Evolutionary conservation across 2,888 invertebrate species (phyloP).

Genomic region (Sabatieria punctata): DNA sequence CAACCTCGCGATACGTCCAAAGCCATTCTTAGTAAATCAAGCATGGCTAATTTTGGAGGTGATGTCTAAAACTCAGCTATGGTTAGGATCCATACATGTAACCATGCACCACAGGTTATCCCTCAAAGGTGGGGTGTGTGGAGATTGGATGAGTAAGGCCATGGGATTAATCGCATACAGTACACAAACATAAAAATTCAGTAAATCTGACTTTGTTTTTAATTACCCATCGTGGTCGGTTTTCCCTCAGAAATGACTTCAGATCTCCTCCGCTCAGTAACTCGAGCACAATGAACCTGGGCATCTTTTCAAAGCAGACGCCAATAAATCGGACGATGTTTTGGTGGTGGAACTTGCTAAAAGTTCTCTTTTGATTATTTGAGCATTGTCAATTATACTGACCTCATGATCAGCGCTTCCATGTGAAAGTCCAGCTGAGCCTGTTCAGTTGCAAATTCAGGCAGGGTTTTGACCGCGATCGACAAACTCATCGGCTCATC

Average conservation of each 20-base stretch:
- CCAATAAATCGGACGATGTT: constrained; percentile 92
- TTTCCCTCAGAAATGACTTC: constrained; percentile 81
- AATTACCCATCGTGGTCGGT: constrained; percentile 60
- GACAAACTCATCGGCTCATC: constrained; percentile 63
- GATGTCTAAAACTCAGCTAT: too few relatives aligned
- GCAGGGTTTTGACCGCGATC: constrained; percentile 87
- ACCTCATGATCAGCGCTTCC: constrained; percentile 89
- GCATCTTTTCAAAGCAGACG: constrained; percentile 87
- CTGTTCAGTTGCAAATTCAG: constrained; percentile 63
- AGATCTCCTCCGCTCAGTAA: constrained; percentile 84
- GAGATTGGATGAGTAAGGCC: too few relatives aligned
- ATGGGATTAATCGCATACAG: too few relatives aligned
- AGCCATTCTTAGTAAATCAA: constrained; percentile 67
- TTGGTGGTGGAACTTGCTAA: constrained; percentile 77
- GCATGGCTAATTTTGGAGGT: constrained; percentile 63
- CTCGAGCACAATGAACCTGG: constrained; percentile 80
- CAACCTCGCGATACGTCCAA: constrained; percentile 85
- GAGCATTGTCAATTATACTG: background rate
- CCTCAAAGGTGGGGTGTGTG: too few relatives aligned
- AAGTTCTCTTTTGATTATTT: constrained; percentile 8
- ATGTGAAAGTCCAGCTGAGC: constrained; percentile 89
- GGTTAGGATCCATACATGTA: too few relatives aligned
- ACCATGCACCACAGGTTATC: too few relatives aligned
- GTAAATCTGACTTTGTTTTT: too few relatives aligned
- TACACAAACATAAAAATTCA: too few relatives aligned